Percentiles rank a stretch among this genome's conserved stretches.
Evolutionary conservation across 2,888 invertebrate genomes (phyloP).

Genomic region (Apodemia mormo): DNA sequence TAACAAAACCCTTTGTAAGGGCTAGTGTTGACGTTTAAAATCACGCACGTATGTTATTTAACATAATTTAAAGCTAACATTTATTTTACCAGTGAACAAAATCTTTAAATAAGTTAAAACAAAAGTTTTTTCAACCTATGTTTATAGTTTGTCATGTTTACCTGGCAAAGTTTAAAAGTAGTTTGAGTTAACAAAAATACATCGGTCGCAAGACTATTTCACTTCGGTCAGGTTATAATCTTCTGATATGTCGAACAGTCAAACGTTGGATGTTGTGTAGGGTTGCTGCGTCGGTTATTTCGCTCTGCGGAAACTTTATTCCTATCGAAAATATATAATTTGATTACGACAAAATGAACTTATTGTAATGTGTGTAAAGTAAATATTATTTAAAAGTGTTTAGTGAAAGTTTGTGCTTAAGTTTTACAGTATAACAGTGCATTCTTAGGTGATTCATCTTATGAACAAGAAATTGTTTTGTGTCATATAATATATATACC

Average conservation of each 20-base stretch:
- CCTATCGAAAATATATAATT: constrained; percentile 55
- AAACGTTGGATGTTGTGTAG: constrained; percentile 50
- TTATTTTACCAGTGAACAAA: constrained; percentile 49
- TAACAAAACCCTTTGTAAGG: constrained; percentile 62
- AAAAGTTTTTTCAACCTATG: constrained; percentile 62
- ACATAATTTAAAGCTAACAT: constrained; percentile 54
- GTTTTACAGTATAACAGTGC: constrained; percentile 7
- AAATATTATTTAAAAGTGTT: not conserved
- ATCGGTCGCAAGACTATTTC: constrained; percentile 54
- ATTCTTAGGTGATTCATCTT: constrained; percentile 13
- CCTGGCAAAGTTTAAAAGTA: constrained; percentile 61
- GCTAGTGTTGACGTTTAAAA: constrained; percentile 54
- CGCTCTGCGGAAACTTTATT: constrained; percentile 63
- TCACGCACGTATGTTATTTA: constrained; percentile 64
- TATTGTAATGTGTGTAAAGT: not conserved
- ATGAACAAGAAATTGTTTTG: constrained; percentile 18
- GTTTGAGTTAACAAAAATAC: constrained; percentile 53
- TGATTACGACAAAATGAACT: constrained; percentile 23
- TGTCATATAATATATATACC: constrained; percentile 4
- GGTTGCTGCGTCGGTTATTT: constrained; percentile 50
- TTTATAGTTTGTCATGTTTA: constrained; percentile 60
- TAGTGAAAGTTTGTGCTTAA: constrained; percentile 8
- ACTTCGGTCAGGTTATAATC: constrained; percentile 70
- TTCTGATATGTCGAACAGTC: constrained; percentile 60
- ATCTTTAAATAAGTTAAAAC: constrained; percentile 45